Percentiles rank a stretch among this genome's conserved stretches.
phyloP scores from a whole-genome alignment of 1,140 invertebrate species.

The Drosophila yakuba region DNA sequence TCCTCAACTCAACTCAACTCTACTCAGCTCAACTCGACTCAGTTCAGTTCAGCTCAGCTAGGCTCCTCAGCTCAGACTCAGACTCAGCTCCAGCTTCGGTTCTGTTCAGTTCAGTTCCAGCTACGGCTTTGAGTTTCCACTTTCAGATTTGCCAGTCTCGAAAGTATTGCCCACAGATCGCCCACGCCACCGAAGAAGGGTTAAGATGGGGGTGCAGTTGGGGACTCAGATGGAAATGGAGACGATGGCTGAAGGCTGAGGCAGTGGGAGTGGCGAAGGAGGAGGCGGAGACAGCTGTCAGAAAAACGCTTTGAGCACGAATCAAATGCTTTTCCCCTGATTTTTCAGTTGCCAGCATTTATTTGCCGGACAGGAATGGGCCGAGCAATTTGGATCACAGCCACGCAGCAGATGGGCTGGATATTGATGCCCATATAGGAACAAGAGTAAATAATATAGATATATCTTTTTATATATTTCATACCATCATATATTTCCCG shows the following conservation, averaged over 20 bases:
- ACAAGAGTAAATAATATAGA: no score
- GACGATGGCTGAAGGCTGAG: no score
- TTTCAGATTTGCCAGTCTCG: slow-evolving; percentile 67
- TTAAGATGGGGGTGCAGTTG: background rate
- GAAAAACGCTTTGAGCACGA: slow-evolving; percentile 60
- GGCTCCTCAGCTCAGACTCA: background rate
- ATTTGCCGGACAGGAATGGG: slow-evolving; percentile 21
- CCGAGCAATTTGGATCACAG: slow-evolving; percentile 25
- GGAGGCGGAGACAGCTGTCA: slow-evolving; percentile 28
- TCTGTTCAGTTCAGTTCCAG: slow-evolving; percentile 16
- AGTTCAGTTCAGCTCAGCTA: no score
- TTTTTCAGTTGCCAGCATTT: slow-evolving; percentile 14
- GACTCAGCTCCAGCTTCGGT: slow-evolving; percentile 17
- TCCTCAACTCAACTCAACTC: background rate
- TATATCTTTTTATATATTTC: no score
- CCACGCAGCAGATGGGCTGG: slow-evolving; percentile 1
- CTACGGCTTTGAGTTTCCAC: slow-evolving; percentile 61
- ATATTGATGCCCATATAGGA: slow-evolving; percentile 10
- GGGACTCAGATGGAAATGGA: no score
- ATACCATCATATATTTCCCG: no score
- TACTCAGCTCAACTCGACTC: no score
- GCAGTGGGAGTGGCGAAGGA: no score
- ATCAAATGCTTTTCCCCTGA: slow-evolving; percentile 33
- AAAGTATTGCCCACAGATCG: slow-evolving; percentile 28
- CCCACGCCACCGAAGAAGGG: background rate